Conservation (phyloP, 2,797 vertebrate genomes). For the Micrastur ruficollis region DNA sequence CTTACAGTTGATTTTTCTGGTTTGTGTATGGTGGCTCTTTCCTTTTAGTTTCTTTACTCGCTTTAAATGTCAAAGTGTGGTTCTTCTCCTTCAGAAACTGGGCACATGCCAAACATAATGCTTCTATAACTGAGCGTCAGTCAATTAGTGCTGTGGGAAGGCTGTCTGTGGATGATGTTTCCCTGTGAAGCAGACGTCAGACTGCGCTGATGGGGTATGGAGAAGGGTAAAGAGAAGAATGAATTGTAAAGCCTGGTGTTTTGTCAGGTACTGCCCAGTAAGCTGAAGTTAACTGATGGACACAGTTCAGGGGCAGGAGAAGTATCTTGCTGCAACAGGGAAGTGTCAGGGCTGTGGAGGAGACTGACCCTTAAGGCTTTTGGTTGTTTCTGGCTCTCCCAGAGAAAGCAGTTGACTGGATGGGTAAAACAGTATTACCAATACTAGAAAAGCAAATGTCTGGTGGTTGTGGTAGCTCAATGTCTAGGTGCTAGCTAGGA, state of each 20-base stretch:
- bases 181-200: background rate
- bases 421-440: background rate
- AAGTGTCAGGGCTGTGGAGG: background rate
- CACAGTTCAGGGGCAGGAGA: background rate
- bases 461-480: background rate
- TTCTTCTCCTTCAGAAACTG: background rate
- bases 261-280: background rate
- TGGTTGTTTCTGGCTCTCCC: background rate
- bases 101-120: background rate
- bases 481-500: background rate
- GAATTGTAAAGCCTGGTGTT: background rate
- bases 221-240: background rate
- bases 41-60: background rate
- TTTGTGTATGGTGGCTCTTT: background rate
- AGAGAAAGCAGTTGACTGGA: background rate
- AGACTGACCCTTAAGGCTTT: background rate
- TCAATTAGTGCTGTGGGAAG: background rate
- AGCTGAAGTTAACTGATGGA: background rate
- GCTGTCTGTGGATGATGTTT: background rate
- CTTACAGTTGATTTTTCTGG: background rate
- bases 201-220: background rate
- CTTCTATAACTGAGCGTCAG: background rate
- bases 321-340: background rate
- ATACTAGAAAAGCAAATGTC: background rate
- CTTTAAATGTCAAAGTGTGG: background rate